Percentiles rank a stretch among this genome's conserved stretches.
Conservation (phyloP, 2,797 vertebrate genomes). For the Ctenochaetus hawaiiensis region DNA sequence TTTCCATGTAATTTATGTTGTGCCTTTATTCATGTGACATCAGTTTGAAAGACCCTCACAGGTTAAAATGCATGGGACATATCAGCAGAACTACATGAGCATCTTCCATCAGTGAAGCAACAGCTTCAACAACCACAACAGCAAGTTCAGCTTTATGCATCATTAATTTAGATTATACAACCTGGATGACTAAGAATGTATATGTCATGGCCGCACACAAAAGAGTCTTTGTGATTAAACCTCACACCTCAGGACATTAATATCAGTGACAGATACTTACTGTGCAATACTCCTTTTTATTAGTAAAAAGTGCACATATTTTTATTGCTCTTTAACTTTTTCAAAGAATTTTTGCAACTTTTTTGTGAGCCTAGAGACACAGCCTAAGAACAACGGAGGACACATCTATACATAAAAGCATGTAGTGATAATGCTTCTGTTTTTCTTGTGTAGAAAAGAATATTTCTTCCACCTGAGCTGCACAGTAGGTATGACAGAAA, state of each 20-base stretch:
- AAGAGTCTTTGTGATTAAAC: no score
- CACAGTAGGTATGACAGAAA: background rate
- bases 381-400: no score
- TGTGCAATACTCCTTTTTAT: no score
- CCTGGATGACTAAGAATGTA: background rate
- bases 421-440: background rate
- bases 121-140: background rate
- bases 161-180: background rate
- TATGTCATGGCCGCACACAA: no score
- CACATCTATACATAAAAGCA: no score
- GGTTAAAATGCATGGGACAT: background rate
- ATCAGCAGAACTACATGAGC: background rate
- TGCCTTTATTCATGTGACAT: no score
- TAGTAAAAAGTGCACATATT: no score
- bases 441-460: background rate
- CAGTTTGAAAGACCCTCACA: background rate
- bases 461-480: background rate
- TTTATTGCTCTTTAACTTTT: no score
- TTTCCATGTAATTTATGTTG: background rate
- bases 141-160: background rate
- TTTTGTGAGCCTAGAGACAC: no score
- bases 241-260: no score
- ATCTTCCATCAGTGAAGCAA: background rate
- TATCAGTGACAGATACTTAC: no score
- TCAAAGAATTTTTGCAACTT: no score